A percentile compares a stretch with the other conserved stretches of the same genome.
Evolutionary conservation across 2,888 invertebrate genomes (phyloP).

Genomic region (Torymus aiolomorphi): DNA sequence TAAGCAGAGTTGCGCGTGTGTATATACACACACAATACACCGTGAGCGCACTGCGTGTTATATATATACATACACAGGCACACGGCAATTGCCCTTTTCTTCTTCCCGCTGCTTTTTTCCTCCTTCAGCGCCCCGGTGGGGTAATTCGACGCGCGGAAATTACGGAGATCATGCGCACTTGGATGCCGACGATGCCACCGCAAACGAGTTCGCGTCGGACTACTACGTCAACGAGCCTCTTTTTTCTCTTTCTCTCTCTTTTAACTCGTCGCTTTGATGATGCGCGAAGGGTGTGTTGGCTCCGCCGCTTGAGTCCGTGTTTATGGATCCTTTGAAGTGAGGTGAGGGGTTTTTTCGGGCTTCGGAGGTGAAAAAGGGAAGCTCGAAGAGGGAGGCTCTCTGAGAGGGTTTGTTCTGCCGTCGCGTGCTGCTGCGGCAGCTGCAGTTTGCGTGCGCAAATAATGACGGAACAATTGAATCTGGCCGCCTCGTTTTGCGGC

Average conservation of each 20-base stretch:
- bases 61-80: too few relatives aligned
- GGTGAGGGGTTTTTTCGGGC: not conserved
- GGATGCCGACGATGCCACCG: not conserved
- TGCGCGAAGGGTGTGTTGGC: not conserved
- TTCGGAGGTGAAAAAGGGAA: not conserved
- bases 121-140: not conserved
- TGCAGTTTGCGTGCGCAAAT: too few relatives aligned
- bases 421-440: too few relatives aligned
- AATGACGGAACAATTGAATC: too few relatives aligned
- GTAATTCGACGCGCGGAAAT: conserved; percentile 23
- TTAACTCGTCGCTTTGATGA: conserved; percentile 1
- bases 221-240: conserved; percentile 14
- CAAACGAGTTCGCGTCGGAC: not conserved
- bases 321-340: conserved; percentile 11
- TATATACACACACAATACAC: too few relatives aligned
- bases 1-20: conserved; percentile 5
- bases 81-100: not conserved
- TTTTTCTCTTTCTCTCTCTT: conserved; percentile 1
- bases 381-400: too few relatives aligned
- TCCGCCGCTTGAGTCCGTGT: not conserved
- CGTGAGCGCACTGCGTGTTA: too few relatives aligned
- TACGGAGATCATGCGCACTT: conserved; percentile 32
- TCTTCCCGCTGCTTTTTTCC: conserved; percentile 25
- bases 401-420: too few relatives aligned
- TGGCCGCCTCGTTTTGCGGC: too few relatives aligned